These are phyloP conservation scores for Laodelphax striatellus DNA, from an alignment of 1,140 invertebrate species.

Conservation along the genomic window DNA sequence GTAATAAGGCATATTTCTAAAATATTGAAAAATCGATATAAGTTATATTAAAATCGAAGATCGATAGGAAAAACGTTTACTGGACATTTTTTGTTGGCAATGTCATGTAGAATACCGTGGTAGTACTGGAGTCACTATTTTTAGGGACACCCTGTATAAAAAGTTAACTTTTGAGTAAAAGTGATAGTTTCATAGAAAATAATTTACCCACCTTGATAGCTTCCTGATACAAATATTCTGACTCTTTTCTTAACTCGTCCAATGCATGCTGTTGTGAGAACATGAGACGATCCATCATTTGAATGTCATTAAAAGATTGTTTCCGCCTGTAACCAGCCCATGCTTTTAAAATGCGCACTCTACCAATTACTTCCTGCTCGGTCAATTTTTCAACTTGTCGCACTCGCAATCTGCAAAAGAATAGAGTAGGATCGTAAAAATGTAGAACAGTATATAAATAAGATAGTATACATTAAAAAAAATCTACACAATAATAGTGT, in stretches of 20 bases:
- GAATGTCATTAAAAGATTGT: slow-evolving; percentile 48
- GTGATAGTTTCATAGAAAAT: no score
- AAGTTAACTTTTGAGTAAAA: no score
- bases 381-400: slow-evolving; percentile 38
- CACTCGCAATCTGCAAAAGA: slow-evolving; percentile 37
- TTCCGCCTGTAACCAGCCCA: slow-evolving; percentile 57
- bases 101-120: no score
- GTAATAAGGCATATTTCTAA: no score
- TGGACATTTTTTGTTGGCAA: no score
- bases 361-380: slow-evolving; percentile 37
- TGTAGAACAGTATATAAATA: background rate
- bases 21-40: no score
- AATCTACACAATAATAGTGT: no score
- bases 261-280: slow-evolving; percentile 62
- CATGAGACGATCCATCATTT: slow-evolving; percentile 51
- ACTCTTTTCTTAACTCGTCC: slow-evolving; percentile 58
- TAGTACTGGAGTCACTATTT: no score
- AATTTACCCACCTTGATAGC: slow-evolving; percentile 53
- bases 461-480: no score
- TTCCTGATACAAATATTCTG: slow-evolving; percentile 68
- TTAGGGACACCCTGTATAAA: no score
- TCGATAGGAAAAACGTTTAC: no score
- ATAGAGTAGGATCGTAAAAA: background rate
- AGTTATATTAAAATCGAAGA: no score
- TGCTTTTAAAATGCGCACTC: slow-evolving; percentile 49